Conservation (phyloP, 2,888 invertebrate genomes). For the Phyllotreta cruciferae region DNA sequence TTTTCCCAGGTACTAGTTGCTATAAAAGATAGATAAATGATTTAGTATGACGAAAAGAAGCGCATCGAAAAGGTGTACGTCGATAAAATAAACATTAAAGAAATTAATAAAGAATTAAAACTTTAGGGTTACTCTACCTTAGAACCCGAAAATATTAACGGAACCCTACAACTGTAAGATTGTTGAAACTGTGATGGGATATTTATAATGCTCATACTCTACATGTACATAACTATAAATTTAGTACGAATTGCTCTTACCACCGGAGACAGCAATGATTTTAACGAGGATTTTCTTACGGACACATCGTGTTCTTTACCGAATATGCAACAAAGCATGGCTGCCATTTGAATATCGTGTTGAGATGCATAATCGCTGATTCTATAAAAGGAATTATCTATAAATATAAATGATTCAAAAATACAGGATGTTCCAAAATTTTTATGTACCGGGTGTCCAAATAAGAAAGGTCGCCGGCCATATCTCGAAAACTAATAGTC, state of each 20-base stretch:
- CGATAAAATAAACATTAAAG: conserved; percentile 22
- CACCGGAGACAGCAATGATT: conserved; percentile 46
- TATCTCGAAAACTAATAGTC: too few relatives aligned
- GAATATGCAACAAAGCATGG: conserved; percentile 90
- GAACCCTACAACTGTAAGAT: too few relatives aligned
- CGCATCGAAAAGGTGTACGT: background rate
- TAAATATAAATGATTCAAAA: background rate
- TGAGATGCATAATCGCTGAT: conserved; percentile 82
- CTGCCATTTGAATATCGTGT: conserved; percentile 91
- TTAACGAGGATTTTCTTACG: conserved; percentile 46
- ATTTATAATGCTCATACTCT: too few relatives aligned
- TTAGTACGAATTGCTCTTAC: conserved; percentile 44
- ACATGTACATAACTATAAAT: too few relatives aligned
- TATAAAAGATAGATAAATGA: conserved; percentile 60
- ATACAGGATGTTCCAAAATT: too few relatives aligned
- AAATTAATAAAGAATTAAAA: background rate
- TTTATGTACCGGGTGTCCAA: too few relatives aligned
- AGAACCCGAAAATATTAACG: too few relatives aligned
- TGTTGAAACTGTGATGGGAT: too few relatives aligned
- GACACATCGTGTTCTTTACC: conserved; percentile 62
- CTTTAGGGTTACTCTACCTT: too few relatives aligned
- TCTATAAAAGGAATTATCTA: conserved; percentile 61
- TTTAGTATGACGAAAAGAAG: conserved; percentile 24
- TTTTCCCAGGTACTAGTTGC: conserved; percentile 69
- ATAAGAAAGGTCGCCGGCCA: too few relatives aligned